Base-by-base conservation (phyloP, 1,140 invertebrate genomes). In the Phenacoccus solenopsis region DNA sequence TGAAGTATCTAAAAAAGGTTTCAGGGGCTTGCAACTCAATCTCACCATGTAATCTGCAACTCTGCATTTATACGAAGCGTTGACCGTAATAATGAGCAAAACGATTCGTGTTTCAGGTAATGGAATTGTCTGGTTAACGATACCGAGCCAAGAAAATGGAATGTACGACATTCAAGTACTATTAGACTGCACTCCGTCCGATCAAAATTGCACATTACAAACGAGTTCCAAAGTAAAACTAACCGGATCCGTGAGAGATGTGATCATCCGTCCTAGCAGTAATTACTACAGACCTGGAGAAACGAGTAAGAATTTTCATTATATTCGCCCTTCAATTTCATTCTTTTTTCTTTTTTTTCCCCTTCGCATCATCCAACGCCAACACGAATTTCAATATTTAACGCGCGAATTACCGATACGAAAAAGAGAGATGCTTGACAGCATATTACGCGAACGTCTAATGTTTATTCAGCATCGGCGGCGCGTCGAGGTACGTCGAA, bases 271-370 rank as follows among this genome's bases (percentile, higher is more conserved):
- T 57, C 84, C 84, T 0, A 82, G 82, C 20, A 80, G 82, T 69
- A 83, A 83, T 73, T 81, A 82, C 69, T 86, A 86, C 73, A 77
- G 79, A 73, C 84, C 84, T 16, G 84, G 84, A 67, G 85, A 86
- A 73, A 84, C 81, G 32, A 80, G 85, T 86, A 76, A 82, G 82
- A 4, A n/a, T 79, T 64, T 24, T 64, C 59, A 27, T 16, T 64
- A n/a, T n/a, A n/a, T n/a, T n/a, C n/a, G n/a, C n/a, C n/a, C n/a
- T n/a, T n/a, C n/a, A n/a, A n/a, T n/a, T n/a, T n/a, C n/a, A n/a
- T n/a, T n/a, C n/a, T n/a, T n/a, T n/a, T n/a, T n/a, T n/a, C n/a
- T n/a, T n/a, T n/a, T n/a, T n/a, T n/a, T n/a, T n/a, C n/a, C n/a
- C n/a, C n/a, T n/a, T n/a, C n/a, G n/a, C n/a, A n/a, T n/a, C n/a